Percentiles rank a stretch among this genome's conserved stretches.
Evolutionary conservation across 2,888 invertebrate genomes (phyloP).

Genomic region (Bombyx huttoni): DNA sequence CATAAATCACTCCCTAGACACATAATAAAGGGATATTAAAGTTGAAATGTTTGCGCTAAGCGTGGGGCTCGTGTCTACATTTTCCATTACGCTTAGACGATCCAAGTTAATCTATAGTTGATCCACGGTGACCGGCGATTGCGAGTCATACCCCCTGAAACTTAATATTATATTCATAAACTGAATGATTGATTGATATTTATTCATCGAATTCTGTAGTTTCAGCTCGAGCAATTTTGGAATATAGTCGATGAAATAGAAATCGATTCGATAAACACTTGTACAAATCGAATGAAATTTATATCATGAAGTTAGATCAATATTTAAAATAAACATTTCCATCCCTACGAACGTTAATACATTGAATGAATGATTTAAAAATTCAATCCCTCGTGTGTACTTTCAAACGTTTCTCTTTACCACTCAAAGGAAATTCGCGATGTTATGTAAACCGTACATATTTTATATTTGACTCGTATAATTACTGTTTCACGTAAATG

Average conservation of each 20-base stretch:
- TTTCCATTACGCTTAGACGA: not conserved
- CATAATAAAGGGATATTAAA: not conserved
- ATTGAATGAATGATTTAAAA: no score
- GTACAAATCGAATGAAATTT: no score
- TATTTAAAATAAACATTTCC: no score
- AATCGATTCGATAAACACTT: no score
- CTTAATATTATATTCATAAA: not conserved
- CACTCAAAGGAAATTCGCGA: no score
- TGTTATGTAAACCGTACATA: no score
- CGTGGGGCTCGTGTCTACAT: not conserved
- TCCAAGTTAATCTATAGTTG: not conserved
- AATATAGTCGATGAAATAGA: not conserved
- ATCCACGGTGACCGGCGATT: not conserved
- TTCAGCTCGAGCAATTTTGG: not conserved
- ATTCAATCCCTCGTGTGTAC: no score
- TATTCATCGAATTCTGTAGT: constrained; percentile 2
- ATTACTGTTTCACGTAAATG: no score
- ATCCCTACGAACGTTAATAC: no score
- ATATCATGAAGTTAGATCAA: no score
- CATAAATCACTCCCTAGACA: not conserved
- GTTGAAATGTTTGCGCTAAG: not conserved
- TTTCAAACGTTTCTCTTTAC: no score
- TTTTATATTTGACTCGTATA: no score
- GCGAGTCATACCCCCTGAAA: not conserved
- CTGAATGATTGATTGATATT: constrained; percentile 5